Base-by-base conservation (phyloP, 2,888 invertebrate species). In the Eretmocerus hayati region DNA sequence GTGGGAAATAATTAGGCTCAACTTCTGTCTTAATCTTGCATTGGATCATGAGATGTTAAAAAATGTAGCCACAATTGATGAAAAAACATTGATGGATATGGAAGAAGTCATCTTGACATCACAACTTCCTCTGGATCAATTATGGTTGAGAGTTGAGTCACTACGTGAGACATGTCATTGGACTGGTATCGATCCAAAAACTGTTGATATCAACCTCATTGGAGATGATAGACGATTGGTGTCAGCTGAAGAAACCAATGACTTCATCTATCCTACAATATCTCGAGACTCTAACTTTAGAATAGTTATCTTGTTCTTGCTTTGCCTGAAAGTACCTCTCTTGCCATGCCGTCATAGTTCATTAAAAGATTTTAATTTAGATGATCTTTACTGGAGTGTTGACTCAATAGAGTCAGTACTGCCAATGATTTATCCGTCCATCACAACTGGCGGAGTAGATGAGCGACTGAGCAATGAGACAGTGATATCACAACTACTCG, bases 101-200 rank as follows among this genome's bases (percentile, higher is more conserved):
- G 84, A 84, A 64, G 83, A 83, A 60, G 67, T 79, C 2, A 76
- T 83, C 40, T 64, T 83, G 43, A 74, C 60, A 32, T 79, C 81
- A 42, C 81, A 83, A 42, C 72, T 90, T 63, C 88, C 88, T 21
- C 72, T 83, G 62, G 78, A 81, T 63, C 81, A 83, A 57, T 75
- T 87, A 55, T 89, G 88, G 89, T 73, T 82, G 57, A 78, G 88
- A 52, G 79, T 84, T 50, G 88, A 87, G 71, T 81, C 81, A 11
- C 72, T 85, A 46, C 77, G 87, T n/a, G 84, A 82, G 61, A 78
- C 80, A 16, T 81, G 79, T 59, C 83, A 84, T 70, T 88, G 85
- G 79, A 74, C 84, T 31, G 81, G 84, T 2, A 62, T 69, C 8
- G 74, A 71, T 18, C 5, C 37, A 5, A 42, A 49, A 4, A 69